Percentiles rank a stretch among this genome's conserved stretches.
Conservation (phyloP, 1,140 invertebrate genomes). For the Drosophila bifasciata region DNA sequence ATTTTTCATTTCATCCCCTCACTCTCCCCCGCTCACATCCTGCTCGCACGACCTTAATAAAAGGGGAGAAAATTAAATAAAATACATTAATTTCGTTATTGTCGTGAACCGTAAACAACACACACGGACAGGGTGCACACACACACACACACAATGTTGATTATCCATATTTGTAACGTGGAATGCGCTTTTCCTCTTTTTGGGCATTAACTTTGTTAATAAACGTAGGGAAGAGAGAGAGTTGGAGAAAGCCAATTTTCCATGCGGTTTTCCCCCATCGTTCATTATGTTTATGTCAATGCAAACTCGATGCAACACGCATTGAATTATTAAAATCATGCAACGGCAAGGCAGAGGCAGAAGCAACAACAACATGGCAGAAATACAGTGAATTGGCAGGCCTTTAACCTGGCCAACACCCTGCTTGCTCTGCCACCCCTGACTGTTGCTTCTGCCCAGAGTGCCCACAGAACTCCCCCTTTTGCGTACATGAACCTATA, state of each 20-base stretch:
- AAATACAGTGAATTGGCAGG: constrained; percentile 71
- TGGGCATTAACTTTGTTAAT: constrained; percentile 50
- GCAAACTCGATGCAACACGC: constrained; percentile 60
- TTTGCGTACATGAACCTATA: constrained; percentile 30
- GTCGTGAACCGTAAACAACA: constrained; percentile 39
- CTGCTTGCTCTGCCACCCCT: too few relatives aligned
- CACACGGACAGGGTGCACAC: not conserved
- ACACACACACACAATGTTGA: constrained; percentile 52
- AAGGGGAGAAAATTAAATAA: constrained; percentile 50
- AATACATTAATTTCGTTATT: constrained; percentile 70
- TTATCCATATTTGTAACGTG: constrained; percentile 58
- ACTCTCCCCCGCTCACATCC: not conserved
- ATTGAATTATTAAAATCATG: constrained; percentile 72
- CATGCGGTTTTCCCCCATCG: constrained; percentile 45
- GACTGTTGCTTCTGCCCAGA: not conserved
- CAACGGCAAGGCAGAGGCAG: constrained; percentile 17
- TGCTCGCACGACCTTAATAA: constrained; percentile 6
- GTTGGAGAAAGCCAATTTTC: constrained; percentile 42
- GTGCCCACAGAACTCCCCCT: constrained; percentile 7
- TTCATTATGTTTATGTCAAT: constrained; percentile 53
- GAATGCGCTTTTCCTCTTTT: constrained; percentile 34
- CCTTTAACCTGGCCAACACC: constrained; percentile 42
- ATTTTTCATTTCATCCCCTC: constrained; percentile 15
- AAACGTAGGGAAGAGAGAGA: constrained; percentile 21
- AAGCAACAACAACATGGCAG: constrained; percentile 31